Conservation (phyloP, 2,888 invertebrate species). For the Xylocampa areola region DNA sequence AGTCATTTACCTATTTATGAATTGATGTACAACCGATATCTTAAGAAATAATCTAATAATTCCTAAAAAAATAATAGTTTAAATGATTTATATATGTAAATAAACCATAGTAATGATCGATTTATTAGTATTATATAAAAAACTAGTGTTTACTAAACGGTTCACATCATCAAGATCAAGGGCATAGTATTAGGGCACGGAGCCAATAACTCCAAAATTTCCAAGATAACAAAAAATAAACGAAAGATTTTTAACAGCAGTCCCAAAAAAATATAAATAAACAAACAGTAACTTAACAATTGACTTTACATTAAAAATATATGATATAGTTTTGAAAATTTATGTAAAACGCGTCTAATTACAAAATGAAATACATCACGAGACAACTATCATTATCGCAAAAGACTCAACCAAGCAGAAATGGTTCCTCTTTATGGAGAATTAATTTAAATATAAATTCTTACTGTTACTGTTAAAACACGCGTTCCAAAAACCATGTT, state of each 20-base stretch:
- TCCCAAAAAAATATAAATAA: constrained; percentile 29
- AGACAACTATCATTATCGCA: constrained; percentile 18
- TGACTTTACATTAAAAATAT: background rate
- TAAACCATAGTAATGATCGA: constrained; percentile 19
- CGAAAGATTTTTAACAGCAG: constrained; percentile 35
- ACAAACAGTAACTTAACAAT: constrained; percentile 28
- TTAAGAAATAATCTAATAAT: background rate
- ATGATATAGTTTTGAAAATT: background rate
- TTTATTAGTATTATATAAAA: constrained; percentile 42
- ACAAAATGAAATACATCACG: background rate
- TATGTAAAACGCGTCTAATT: constrained; percentile 2
- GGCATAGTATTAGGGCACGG: constrained; percentile 58
- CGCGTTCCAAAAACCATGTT: constrained; percentile 40
- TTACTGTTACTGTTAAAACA: constrained; percentile 21
- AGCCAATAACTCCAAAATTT: constrained; percentile 62
- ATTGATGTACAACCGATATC: background rate
- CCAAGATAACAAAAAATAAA: constrained; percentile 52
- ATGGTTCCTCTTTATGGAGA: constrained; percentile 4
- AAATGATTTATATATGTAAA: background rate
- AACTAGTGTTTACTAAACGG: constrained; percentile 55
- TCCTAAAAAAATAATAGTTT: background rate
- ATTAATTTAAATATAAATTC: constrained; percentile 24
- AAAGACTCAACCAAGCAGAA: constrained; percentile 9
- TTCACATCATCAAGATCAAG: constrained; percentile 64
- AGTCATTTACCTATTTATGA: too few species aligned